Evolutionary conservation across 2,797 vertebrate genomes (phyloP).

Genomic region (Oreonectes daqikongensis): DNA sequence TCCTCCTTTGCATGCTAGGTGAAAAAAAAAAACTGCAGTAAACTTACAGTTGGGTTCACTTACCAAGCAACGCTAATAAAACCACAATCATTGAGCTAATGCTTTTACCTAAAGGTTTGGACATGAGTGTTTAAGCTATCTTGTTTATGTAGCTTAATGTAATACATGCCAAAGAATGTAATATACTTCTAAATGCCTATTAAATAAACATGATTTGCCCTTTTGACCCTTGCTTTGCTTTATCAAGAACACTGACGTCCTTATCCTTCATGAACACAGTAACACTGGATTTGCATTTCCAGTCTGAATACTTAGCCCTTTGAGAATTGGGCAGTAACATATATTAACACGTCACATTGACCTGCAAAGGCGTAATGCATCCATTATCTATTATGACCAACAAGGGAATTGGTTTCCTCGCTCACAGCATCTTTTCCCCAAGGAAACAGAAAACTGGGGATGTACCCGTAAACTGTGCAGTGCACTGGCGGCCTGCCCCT

Average conservation of each 20-base stretch:
- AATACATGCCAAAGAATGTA: constrained; percentile 5
- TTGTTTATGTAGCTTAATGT: background rate
- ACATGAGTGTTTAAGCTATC: background rate
- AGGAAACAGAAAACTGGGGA: constrained; percentile 36
- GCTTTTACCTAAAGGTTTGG: background rate
- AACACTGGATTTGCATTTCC: constrained; percentile 31
- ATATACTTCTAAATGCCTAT: background rate
- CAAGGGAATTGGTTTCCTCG: constrained; percentile 41
- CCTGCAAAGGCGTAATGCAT: constrained; percentile 25
- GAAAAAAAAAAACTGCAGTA: background rate
- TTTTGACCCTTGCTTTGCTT: constrained; percentile 10
- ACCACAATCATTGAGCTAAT: background rate
- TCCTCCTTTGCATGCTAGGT: background rate
- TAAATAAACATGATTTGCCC: background rate
- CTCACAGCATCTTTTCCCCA: constrained; percentile 44
- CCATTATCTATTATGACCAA: constrained; percentile 51
- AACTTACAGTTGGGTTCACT: background rate
- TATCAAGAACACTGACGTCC: constrained; percentile 14
- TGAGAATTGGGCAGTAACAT: constrained; percentile 33
- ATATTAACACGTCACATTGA: constrained; percentile 38
- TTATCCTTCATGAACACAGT: constrained; percentile 15
- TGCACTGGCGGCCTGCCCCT: constrained; percentile 47
- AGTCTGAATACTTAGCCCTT: background rate
- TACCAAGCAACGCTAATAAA: background rate
- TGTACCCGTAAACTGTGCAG: constrained; percentile 50